phyloP scores from a whole-genome alignment of 2,888 invertebrate genomes.

The Drosophila acutilabella region DNA sequence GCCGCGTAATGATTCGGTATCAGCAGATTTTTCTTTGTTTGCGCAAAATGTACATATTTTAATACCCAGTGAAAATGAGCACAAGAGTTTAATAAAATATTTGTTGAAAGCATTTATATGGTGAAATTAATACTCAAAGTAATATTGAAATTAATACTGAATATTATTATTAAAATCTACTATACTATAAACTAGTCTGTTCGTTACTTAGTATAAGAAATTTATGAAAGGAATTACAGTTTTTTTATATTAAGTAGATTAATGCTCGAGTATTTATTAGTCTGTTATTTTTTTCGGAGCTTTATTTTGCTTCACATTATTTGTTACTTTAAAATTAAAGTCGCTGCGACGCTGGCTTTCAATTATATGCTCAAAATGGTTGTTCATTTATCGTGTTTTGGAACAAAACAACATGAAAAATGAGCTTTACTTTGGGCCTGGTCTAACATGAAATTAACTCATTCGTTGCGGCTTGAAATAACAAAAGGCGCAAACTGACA shows the following conservation, averaged over 20 bases:
- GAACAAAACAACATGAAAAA: slow-evolving; percentile 58
- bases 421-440: slow-evolving; percentile 55
- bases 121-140: no score
- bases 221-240: not conserved
- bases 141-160: no score
- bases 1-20: slow-evolving; percentile 42
- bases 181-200: no score
- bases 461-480: slow-evolving; percentile 69
- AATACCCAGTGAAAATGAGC: not conserved
- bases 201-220: not conserved
- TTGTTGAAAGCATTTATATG: no score
- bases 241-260: no score
- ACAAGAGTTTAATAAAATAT: no score
- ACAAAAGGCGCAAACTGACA: slow-evolving; percentile 48
- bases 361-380: slow-evolving; percentile 37
- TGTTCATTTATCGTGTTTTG: slow-evolving; percentile 34
- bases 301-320: not conserved
- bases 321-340: slow-evolving; percentile 34
- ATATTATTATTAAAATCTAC: no score
- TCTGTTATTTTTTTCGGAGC: not conserved
- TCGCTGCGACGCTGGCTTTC: slow-evolving; percentile 22
- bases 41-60: slow-evolving; percentile 6
- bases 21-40: slow-evolving; percentile 12
- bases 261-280: not conserved
- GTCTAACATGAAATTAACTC: slow-evolving; percentile 73